Evolutionary conservation across 2,113 vertebrate species (phyloP), one percentile per base, ranked within the genome.

Genomic region (Himantopus leucocephalus): DNA sequence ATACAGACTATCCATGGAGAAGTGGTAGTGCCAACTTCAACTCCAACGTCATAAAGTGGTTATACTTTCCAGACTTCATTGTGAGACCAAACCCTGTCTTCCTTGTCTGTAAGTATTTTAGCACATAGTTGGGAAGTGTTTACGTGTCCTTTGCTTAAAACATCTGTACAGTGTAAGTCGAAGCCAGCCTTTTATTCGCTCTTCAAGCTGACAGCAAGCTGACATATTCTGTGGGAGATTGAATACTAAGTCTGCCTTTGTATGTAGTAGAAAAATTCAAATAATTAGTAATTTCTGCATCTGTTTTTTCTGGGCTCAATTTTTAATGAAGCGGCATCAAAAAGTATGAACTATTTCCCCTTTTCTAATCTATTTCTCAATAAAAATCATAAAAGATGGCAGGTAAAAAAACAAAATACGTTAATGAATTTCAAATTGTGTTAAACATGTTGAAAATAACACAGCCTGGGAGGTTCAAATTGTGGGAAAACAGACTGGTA

Each of bases 1-100:
- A 82, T 97, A 37, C 97, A 99, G 99, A 99, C 77, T 99, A 99
- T 94, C 99, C 99, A 11, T 99, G 99, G 99, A 99, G 99, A 96
- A 98, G 98, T 97, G 98, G 98, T 35, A 98, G 97, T 81, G 98
- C 98, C 83, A 97, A 96, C 92, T 98, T 99, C 95, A 99, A 99
- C 55, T 99, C 99, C 80, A 99, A 99, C 37, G 99, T 99, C 97
- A 98, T 99, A 96, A 99, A 99, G 96, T 99, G 99, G 99, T 98
- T 99, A 63, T 99, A 99, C 90, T 98, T 99, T 88, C 99, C 99
- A 45, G 99, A 99, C 88, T 99, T 99, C 98, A 98, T 96, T 88
- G 98, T 98, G 85, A 98, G 86, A 43, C 99, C 99, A 74, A 99
- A 99, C 92, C 97, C 99, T 2, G 94, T 98, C 63, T 99, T 99